Conservation (phyloP, 2,113 vertebrate species). For the Myrmecophaga tridactyla region DNA sequence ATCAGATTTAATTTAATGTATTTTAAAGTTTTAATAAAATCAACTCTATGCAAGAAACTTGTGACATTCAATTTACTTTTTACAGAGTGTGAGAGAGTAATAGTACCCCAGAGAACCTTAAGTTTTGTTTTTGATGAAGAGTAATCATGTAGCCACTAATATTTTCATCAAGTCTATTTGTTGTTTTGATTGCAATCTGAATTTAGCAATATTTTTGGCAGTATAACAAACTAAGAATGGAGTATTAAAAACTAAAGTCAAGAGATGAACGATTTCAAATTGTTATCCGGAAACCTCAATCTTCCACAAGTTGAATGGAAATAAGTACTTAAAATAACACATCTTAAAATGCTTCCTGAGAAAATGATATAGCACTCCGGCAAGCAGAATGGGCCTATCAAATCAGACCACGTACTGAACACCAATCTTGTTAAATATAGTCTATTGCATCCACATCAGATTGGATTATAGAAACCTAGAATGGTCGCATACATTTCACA, state of each 20-base stretch:
- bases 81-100: neutral
- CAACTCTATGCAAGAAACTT: constrained; percentile 40
- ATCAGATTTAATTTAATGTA: constrained; percentile 36
- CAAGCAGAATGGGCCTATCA: neutral
- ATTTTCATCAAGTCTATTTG: constrained; percentile 66
- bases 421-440: neutral
- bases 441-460: neutral
- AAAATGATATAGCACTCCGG: constrained; percentile 62
- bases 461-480: constrained; percentile 40
- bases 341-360: constrained; percentile 74
- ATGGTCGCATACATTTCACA: neutral
- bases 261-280: constrained; percentile 58
- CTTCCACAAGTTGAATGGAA: constrained; percentile 71
- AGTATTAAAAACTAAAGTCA: constrained; percentile 60
- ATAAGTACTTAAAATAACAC: constrained; percentile 75
- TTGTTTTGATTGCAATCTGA: constrained; percentile 44
- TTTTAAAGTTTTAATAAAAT: constrained; percentile 36
- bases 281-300: constrained; percentile 60
- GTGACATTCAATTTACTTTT: constrained; percentile 53
- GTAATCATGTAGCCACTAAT: constrained; percentile 13
- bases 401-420: neutral
- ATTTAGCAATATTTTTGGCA: constrained; percentile 55
- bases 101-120: neutral
- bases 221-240: constrained; percentile 46
- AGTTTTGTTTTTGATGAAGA: constrained; percentile 37